Conservation (phyloP, 1,140 invertebrate species). For the Phenacoccus solenopsis region DNA sequence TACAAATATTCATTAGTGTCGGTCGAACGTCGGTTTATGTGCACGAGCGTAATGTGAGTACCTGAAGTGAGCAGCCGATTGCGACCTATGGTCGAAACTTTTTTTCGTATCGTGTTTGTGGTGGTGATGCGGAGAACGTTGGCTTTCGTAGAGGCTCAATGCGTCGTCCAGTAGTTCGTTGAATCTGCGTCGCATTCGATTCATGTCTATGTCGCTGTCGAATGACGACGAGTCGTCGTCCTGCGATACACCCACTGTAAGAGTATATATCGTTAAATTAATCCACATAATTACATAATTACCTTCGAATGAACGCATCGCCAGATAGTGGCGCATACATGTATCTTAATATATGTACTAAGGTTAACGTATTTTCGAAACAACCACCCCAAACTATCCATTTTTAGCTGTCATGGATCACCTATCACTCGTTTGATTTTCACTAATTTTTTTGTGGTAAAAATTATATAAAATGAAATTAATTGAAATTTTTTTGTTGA, state of each 20-base stretch:
- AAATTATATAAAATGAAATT: too few relatives aligned
- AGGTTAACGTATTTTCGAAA: too few relatives aligned
- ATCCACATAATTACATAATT: too few relatives aligned
- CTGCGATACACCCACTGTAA: neutral
- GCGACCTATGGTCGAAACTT: slow-evolving; percentile 33
- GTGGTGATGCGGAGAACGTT: slow-evolving; percentile 22
- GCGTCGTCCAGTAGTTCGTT: slow-evolving; percentile 54
- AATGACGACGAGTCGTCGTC: slow-evolving; percentile 14
- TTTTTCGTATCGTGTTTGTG: slow-evolving; percentile 26
- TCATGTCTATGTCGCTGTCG: slow-evolving; percentile 30
- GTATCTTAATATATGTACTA: too few relatives aligned
- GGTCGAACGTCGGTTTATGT: neutral
- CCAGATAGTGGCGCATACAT: too few relatives aligned
- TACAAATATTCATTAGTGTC: neutral
- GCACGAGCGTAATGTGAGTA: neutral
- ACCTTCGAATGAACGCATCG: too few relatives aligned
- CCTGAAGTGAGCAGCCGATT: slow-evolving; percentile 38
- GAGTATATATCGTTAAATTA: neutral
- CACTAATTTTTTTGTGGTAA: too few relatives aligned
- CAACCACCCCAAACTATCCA: too few relatives aligned
- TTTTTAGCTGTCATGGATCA: too few relatives aligned
- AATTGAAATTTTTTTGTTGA: too few relatives aligned
- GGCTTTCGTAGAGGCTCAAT: slow-evolving; percentile 45
- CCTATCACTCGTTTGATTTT: too few relatives aligned
- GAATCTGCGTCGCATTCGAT: slow-evolving; percentile 45